Conservation (phyloP, 2,888 invertebrate genomes). For the Acholoe squamosa region DNA sequence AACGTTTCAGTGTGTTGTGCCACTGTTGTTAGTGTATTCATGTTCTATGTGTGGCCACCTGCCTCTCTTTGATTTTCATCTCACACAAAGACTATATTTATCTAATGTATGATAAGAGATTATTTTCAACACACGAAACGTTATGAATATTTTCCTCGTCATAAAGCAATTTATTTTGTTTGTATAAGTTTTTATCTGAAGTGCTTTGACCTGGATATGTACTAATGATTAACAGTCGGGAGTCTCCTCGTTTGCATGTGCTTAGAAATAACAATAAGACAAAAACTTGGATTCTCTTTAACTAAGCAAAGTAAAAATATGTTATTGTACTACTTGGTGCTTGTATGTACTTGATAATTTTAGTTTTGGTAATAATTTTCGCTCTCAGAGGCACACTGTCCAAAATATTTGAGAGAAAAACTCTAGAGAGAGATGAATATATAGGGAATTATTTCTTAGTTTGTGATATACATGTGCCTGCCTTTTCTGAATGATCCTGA, state of each 20-base stretch:
- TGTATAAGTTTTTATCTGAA: background rate
- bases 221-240: background rate
- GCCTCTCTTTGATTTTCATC: background rate
- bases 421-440: background rate
- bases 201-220: background rate
- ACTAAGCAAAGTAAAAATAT: background rate
- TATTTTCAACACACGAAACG: background rate
- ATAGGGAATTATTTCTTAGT: background rate
- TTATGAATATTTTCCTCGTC: background rate
- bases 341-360: slow-evolving; percentile 32
- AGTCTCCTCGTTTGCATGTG: background rate
- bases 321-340: slow-evolving; percentile 36
- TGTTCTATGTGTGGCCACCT: background rate
- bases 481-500: background rate
- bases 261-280: background rate
- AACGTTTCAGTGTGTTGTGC: slow-evolving; percentile 11
- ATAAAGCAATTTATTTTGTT: background rate
- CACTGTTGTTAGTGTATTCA: slow-evolving; percentile 15
- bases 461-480: slow-evolving; percentile 14
- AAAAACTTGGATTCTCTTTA: background rate
- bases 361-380: background rate
- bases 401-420: background rate
- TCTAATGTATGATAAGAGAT: background rate
- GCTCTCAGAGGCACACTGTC: background rate
- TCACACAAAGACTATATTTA: background rate